Evolutionary conservation across 1,140 invertebrate species (phyloP), one percentile per base, ranked within the genome.

Genomic region (Drosophila hydei): DNA sequence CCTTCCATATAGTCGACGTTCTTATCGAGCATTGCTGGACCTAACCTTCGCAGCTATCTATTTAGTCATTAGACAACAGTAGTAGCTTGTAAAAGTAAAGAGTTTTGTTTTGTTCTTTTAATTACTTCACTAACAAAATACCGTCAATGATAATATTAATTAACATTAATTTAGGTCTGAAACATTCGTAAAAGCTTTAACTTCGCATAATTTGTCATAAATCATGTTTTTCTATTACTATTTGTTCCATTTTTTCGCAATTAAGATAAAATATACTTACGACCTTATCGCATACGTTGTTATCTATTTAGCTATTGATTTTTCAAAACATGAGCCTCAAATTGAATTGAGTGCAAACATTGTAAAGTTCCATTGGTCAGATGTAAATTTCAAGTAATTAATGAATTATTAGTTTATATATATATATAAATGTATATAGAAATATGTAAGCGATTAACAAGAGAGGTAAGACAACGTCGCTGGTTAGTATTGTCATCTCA

Each of bases 271-370:
- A 54, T 6, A 25, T 25, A 61, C 19, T 11, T 11, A 21, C 19
- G 30, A 45, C 40, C 58, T 62, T 62, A 61, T 69, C 65, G 25
- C 42, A 25, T 33, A 25, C 7, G 11, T 27, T 30, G 25, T 33
- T 60, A 51, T 68, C 36, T 38, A 12, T 11, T 33, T 3, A 11
- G n/a, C n/a, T 25, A 14, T 11, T 27, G 33, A 38, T 56, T 56
- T 56, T 0, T 23, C 9, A 47, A 47, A 56, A 42, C 56, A 51
- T 45, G 47, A 25, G 56, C 12, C 33, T 25, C 4, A 36, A 60
- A 58, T 40, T 36, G 9, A 51, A 52, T 25, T 36, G 8, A 14
- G 25, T 33, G 25, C 9, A 19, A 23, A 30, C 16, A 42, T 58
- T 38, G 12, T 25, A 16, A 56, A 43, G n/a, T 19, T 8, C 16